These are phyloP conservation scores for Phaenicophaeus curvirostris DNA, from an alignment of 2,797 vertebrate species.

Conservation along the genomic window DNA sequence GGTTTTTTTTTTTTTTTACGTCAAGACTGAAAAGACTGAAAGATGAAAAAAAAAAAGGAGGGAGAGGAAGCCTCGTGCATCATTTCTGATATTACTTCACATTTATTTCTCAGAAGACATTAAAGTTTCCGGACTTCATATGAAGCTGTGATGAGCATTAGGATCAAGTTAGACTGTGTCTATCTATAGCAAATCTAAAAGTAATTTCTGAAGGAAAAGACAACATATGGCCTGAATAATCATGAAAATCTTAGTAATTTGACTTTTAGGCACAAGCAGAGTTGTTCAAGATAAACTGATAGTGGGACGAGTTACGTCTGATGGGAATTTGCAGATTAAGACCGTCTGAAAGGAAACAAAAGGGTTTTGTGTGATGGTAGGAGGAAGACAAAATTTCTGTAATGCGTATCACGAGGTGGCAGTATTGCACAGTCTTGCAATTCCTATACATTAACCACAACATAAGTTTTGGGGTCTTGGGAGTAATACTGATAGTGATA, in stretches of 20 bases:
- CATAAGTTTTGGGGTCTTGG: not conserved
- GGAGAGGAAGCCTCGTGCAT: not conserved
- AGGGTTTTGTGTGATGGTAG: not conserved
- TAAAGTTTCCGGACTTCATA: not conserved
- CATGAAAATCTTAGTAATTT: not conserved
- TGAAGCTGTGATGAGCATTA: not conserved
- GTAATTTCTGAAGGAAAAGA: not conserved
- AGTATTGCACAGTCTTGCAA: conserved; percentile 46
- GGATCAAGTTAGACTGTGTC: not conserved
- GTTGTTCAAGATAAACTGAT: not conserved
- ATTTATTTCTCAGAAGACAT: not conserved
- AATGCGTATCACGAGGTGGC: conserved; percentile 32
- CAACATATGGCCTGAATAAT: not conserved
- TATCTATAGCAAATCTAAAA: not conserved
- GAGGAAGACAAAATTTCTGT: not conserved
- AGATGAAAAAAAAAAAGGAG: not conserved
- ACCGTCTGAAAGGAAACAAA: not conserved
- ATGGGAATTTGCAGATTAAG: not conserved
- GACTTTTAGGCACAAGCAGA: not conserved
- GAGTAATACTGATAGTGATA: not conserved
- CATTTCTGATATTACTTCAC: not conserved
- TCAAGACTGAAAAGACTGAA: not conserved
- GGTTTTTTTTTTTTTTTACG: not conserved
- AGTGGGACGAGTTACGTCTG: not conserved
- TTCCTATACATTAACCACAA: accelerated